Evolutionary conservation across 1,140 invertebrate genomes (phyloP).

Genomic region (Latrodectus geometricus): DNA sequence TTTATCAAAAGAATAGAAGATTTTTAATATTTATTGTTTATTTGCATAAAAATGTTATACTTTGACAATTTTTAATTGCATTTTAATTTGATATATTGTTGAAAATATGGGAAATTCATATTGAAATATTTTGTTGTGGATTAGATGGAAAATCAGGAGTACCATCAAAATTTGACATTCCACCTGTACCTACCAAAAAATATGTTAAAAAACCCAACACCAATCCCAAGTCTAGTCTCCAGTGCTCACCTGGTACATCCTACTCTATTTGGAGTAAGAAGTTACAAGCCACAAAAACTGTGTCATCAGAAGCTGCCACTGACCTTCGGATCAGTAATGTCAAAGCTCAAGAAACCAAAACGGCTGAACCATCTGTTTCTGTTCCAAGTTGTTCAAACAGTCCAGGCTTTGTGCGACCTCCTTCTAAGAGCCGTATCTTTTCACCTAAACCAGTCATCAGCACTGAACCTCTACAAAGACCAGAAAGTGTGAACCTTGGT

Average conservation of each 20-base stretch:
- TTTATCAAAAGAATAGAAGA: too few species aligned
- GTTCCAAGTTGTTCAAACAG: neutral
- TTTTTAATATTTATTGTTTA: too few species aligned
- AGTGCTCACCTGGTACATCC: neutral
- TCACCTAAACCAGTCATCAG: neutral
- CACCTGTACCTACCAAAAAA: neutral
- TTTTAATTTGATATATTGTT: too few species aligned
- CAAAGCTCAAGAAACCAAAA: neutral
- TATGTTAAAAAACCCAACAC: neutral
- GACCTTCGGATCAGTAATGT: neutral
- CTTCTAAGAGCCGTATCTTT: neutral
- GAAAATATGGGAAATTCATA: too few species aligned
- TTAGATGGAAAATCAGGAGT: conserved; percentile 17
- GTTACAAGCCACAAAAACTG: neutral
- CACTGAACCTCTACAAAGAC: neutral
- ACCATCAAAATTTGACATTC: neutral
- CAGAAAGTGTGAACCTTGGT: neutral
- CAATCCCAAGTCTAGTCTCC: conserved; percentile 26
- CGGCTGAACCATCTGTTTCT: neutral
- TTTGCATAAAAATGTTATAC: too few species aligned
- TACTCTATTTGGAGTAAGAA: conserved; percentile 24
- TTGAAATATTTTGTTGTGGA: too few species aligned
- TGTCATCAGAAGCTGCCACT: neutral
- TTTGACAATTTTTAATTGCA: too few species aligned
- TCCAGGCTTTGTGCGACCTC: neutral